Evolutionary conservation across 2,888 invertebrate genomes (phyloP), one percentile per base, ranked within the genome.

Genomic region (Choristoneura rosaceana): DNA sequence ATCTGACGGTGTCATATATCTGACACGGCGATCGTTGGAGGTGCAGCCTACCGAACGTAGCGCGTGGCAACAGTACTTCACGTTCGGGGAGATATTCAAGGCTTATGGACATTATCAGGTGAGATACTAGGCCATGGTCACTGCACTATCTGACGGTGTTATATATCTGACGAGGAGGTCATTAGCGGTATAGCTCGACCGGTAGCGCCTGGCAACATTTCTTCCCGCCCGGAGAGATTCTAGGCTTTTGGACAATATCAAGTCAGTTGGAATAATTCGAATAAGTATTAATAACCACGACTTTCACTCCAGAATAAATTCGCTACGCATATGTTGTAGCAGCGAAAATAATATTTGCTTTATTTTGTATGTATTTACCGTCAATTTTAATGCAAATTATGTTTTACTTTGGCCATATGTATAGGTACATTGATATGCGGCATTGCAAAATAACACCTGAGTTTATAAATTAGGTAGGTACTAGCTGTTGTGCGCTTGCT

Each of bases 1-100:
- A 98, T 89, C 92, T 98, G 98, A 98, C 87, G 98, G 98, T 90
- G 98, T 98, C 58, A 97, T 98, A 79, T 97, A 97, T 85, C 95
- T 98, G 82, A 98, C 98, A 67, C 95, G 97, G 79, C 95, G 97
- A 67, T 98, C 98, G 14, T 94, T 98, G 55, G 97, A 97, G 83
- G 96, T 98, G 71, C 97, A 97, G 86, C 96, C 97, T 41, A 96
- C 97, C 0, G 97, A 97, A 84, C 96, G 97, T 83, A 97, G 97
- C 84, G 97, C 98, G 2, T 98, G 98, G 98, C 97, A 97, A 84
- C 98, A 98, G 89, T 98, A 98, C 92, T 97, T 98, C 87, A 98
- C 98, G 5, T 95, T 98, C 69, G 98, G 98, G 7, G 98, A 98
- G 91, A 98, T 98, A 87, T 97, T 98, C 85, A 98, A 98, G 92